phyloP scores from a whole-genome alignment of 2,888 invertebrate species.

The Anoncus sp. region DNA sequence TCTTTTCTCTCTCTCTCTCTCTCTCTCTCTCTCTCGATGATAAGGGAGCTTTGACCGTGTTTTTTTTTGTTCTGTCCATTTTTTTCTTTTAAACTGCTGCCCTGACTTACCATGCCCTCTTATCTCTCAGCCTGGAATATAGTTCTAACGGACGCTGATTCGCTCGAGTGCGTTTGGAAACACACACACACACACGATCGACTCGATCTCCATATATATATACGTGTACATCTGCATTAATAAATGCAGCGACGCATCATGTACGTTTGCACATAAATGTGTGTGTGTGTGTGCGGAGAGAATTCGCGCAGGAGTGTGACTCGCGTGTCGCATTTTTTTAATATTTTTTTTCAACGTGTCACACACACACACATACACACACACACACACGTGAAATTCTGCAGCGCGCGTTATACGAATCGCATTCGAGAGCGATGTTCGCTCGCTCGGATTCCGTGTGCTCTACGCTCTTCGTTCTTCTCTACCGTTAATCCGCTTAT shows the following conservation, averaged over 20 bases:
- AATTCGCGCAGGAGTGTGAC: conserved; percentile 20
- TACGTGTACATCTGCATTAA: conserved; percentile 24
- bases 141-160: conserved; percentile 65
- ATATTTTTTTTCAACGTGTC: conserved; percentile 38
- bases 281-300: not conserved
- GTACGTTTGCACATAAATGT: conserved; percentile 1
- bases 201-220: conserved; percentile 13
- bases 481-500: conserved; percentile 78
- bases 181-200: no score
- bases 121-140: conserved; percentile 51
- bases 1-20: not conserved
- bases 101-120: conserved; percentile 37
- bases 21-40: not conserved
- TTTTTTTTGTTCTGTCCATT: conserved; percentile 7
- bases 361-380: no score
- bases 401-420: conserved; percentile 1
- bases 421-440: conserved; percentile 36
- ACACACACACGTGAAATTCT: conserved; percentile 45
- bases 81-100: not conserved
- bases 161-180: conserved; percentile 66
- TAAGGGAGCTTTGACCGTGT: conserved; percentile 32
- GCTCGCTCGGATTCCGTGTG: conserved; percentile 36
- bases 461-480: conserved; percentile 57
- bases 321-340: conserved; percentile 32
- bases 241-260: conserved; percentile 29